These are phyloP conservation scores for Morus bassanus DNA, from an alignment of 2,797 vertebrate species.

Conservation along the genomic window DNA sequence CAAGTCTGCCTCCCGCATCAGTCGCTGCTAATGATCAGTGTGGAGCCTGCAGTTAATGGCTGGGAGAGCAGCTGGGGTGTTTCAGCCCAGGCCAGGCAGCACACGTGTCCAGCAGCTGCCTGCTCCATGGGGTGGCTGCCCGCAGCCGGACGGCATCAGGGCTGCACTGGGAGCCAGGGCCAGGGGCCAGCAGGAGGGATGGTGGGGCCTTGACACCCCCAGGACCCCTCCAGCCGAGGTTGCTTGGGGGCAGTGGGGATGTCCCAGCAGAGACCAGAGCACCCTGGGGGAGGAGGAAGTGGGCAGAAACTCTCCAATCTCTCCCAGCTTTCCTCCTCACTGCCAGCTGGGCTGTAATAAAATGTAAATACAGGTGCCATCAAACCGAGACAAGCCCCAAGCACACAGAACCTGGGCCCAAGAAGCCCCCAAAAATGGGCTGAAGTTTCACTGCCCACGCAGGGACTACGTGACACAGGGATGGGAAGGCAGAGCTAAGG, in stretches of 20 bases:
- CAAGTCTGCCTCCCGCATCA: not conserved
- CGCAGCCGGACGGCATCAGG: too few species aligned
- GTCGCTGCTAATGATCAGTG: not conserved
- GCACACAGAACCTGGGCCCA: not conserved
- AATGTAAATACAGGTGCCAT: not conserved
- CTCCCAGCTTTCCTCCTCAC: not conserved
- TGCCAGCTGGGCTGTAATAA: accelerated
- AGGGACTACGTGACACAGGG: accelerated
- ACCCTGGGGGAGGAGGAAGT: not conserved
- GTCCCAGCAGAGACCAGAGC: not conserved
- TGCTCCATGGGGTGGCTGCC: not conserved
- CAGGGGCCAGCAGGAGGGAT: accelerated
- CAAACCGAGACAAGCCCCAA: not conserved
- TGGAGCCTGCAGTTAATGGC: accelerated
- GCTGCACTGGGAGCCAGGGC: not conserved
- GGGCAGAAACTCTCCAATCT: not conserved
- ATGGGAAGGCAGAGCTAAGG: not conserved
- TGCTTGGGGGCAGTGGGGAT: accelerated
- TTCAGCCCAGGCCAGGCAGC: not conserved
- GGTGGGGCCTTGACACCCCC: not conserved
- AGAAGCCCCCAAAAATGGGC: not conserved
- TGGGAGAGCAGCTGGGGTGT: not conserved
- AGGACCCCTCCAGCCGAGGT: not conserved
- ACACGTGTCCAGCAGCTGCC: not conserved
- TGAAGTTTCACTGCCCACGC: accelerated